Conservation (phyloP, 2,888 invertebrate genomes). For the Drosophila nigricruria region DNA sequence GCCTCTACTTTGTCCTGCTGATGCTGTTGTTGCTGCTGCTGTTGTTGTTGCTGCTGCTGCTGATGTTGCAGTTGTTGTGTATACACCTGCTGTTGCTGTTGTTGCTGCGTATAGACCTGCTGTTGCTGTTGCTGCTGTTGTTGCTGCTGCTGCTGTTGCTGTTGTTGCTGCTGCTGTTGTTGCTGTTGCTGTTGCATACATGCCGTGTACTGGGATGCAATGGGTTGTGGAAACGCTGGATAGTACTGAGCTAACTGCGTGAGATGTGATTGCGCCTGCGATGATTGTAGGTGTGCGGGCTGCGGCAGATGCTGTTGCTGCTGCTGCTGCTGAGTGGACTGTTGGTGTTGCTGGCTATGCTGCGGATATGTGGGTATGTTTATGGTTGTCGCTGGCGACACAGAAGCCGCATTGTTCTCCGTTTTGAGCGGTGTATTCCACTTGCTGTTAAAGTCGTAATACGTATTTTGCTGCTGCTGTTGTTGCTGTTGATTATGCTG, state of each 20-base stretch:
- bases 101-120: conserved; percentile 51
- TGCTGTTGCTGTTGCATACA: conserved; percentile 83
- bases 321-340: conserved; percentile 83
- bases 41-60: conserved; percentile 59
- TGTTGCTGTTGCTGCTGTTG: conserved; percentile 74
- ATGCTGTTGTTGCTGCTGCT: conserved; percentile 68
- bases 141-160: conserved; percentile 79
- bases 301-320: conserved; percentile 87
- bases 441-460: conserved; percentile 92
- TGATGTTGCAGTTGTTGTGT: conserved; percentile 72
- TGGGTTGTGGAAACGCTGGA: conserved; percentile 84
- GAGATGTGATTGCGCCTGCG: conserved; percentile 90
- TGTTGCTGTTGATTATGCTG: conserved; percentile 82
- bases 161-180: conserved; percentile 70
- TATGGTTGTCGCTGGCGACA: conserved; percentile 81
- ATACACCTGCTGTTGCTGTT: conserved; percentile 71
- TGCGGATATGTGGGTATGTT: conserved; percentile 86
- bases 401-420: conserved; percentile 82
- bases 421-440: conserved; percentile 89
- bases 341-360: conserved; percentile 76
- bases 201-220: conserved; percentile 84
- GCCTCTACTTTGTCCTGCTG: conserved; percentile 70
- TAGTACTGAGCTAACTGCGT: conserved; percentile 86
- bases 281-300: conserved; percentile 91
- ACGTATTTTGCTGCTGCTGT: conserved; percentile 86